Conservation (phyloP, 1,140 invertebrate genomes). For the Micrasema minimum region DNA sequence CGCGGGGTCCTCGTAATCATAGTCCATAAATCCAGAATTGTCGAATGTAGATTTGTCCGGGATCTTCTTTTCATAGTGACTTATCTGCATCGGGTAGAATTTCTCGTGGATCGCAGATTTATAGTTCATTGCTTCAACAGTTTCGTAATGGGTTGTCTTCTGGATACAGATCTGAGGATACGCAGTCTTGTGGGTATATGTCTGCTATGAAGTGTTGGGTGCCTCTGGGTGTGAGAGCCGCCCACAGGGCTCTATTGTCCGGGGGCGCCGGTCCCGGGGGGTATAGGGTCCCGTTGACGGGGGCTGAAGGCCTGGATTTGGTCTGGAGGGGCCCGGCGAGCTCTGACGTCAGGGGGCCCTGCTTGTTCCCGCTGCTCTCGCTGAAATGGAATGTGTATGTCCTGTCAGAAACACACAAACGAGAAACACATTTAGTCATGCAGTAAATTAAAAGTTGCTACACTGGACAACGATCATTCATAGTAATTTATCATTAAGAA, state of each 20-base stretch:
- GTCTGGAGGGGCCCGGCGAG: conserved; percentile 58
- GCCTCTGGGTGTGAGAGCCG: conserved; percentile 82
- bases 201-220: conserved; percentile 77
- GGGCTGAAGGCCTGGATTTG: conserved; percentile 56
- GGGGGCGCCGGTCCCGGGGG: conserved; percentile 63
- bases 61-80: conserved; percentile 56
- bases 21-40: conserved; percentile 80
- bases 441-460: conserved; percentile 44
- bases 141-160: conserved; percentile 82
- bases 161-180: conserved; percentile 62
- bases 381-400: conserved; percentile 54
- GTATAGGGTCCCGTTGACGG: conserved; percentile 64
- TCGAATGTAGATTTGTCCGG: conserved; percentile 64
- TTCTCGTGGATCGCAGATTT: conserved; percentile 60
- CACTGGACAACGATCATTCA: conserved; percentile 18
- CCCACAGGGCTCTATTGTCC: conserved; percentile 77
- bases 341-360: conserved; percentile 52
- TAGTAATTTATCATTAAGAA: neutral
- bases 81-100: conserved; percentile 56
- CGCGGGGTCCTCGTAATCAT: conserved; percentile 77
- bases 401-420: conserved; percentile 52
- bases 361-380: conserved; percentile 49
- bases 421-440: conserved; percentile 52
- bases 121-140: conserved; percentile 72
- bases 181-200: conserved; percentile 67